A percentile compares a stretch with the other conserved stretches of the same genome.
Evolutionary conservation across 2,888 invertebrate genomes (phyloP).

Genomic region (Gonocerus acuteangulatus): DNA sequence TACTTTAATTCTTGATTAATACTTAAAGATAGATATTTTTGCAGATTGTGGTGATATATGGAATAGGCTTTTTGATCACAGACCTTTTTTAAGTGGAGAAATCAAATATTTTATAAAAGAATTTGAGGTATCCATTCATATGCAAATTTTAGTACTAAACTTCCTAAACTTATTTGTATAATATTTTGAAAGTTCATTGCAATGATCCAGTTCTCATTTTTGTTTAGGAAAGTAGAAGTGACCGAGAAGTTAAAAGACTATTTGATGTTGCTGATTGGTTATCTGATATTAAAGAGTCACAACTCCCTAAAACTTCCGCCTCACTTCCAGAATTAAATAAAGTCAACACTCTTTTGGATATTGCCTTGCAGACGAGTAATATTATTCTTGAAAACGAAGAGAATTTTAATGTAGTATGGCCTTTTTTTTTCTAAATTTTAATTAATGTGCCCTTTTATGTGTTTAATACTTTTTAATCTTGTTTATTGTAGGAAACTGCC

Average conservation of each 20-base stretch:
- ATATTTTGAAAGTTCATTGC: no score
- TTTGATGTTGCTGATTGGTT: conserved; percentile 68
- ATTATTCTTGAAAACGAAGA: conserved; percentile 55
- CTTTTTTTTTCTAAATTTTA: neutral
- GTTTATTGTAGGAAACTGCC: neutral
- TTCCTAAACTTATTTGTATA: no score
- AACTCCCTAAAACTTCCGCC: conserved; percentile 59
- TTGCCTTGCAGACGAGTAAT: conserved; percentile 56
- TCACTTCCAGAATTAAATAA: conserved; percentile 55
- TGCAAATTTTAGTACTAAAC: conserved; percentile 2
- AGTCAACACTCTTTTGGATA: conserved; percentile 56
- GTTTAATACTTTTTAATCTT: neutral
- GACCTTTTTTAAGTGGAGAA: conserved; percentile 78
- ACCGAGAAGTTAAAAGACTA: conserved; percentile 69
- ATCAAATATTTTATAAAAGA: conserved; percentile 73
- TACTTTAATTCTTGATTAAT: no score
- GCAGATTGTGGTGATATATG: conserved; percentile 55
- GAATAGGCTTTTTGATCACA: conserved; percentile 77
- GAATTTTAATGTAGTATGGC: conserved; percentile 50
- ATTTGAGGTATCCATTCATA: conserved; percentile 61
- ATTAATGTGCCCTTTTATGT: neutral
- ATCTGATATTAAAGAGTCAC: conserved; percentile 67
- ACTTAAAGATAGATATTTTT: no score
- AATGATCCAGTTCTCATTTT: no score
- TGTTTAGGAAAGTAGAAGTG: conserved; percentile 64